These are phyloP conservation scores for Phalacrocorax aristotelis DNA, from an alignment of 2,113 vertebrate species.

Conservation along the genomic window DNA sequence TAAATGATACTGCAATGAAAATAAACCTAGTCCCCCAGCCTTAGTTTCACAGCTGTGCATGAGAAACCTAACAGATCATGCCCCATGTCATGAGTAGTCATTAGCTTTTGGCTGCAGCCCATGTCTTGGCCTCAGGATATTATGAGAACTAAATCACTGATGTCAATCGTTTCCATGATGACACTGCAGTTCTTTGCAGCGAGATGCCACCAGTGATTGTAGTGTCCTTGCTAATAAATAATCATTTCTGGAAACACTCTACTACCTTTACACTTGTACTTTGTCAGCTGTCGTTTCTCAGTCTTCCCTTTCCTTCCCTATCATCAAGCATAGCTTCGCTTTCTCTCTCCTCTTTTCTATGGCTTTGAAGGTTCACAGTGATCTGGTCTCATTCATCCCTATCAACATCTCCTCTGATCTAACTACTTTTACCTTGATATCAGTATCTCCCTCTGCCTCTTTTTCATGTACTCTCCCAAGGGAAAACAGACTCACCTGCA, in stretches of 20 bases:
- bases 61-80: not conserved
- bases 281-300: not conserved
- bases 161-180: not conserved
- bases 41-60: conserved; percentile 13
- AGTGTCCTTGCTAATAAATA: not conserved
- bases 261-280: not conserved
- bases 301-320: not conserved
- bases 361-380: not conserved
- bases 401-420: not conserved
- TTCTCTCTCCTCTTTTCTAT: not conserved
- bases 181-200: not conserved
- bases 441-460: not conserved
- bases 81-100: not conserved
- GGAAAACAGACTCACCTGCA: not conserved
- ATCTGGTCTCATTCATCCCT: not conserved
- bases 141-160: not conserved
- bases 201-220: not conserved
- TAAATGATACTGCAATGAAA: conserved; percentile 46
- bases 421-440: not conserved
- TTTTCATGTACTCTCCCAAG: not conserved
- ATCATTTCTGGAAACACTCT: not conserved
- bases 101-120: conserved; percentile 43
- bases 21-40: not conserved
- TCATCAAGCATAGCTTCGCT: accelerated
- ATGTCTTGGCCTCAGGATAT: not conserved